phyloP scores from a whole-genome alignment of 2,888 invertebrate species.

The Sclerodermus sp. region DNA sequence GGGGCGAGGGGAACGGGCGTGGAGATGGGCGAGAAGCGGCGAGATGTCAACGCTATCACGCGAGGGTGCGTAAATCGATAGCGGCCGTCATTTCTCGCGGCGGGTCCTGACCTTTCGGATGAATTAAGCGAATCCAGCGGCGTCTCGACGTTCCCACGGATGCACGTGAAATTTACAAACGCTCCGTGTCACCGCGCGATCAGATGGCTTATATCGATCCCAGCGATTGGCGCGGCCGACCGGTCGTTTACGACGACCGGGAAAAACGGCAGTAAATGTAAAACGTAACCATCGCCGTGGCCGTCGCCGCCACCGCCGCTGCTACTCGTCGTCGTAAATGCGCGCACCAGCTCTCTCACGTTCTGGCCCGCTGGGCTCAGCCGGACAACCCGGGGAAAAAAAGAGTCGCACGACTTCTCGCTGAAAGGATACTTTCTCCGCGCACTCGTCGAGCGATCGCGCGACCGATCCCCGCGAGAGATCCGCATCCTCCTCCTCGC shows the following conservation, averaged over 20 bases:
- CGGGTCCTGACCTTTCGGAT: conserved; percentile 8
- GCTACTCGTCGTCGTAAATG: too few species aligned
- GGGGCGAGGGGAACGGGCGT: too few species aligned
- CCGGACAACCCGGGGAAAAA: too few species aligned
- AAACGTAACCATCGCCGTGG: too few species aligned
- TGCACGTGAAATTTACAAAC: conserved; percentile 9
- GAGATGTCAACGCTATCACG: too few species aligned
- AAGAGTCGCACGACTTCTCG: conserved; percentile 11
- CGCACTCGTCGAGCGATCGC: conserved; percentile 5
- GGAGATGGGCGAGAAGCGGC: too few species aligned
- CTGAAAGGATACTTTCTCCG: conserved; percentile 27
- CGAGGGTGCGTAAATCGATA: conserved; percentile 5
- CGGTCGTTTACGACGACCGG: conserved; percentile 23
- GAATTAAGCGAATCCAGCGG: conserved; percentile 7
- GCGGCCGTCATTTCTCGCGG: conserved; percentile 11
- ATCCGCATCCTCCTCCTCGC: conserved; percentile 1
- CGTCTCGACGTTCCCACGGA: conserved; percentile 24
- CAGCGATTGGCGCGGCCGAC: too few species aligned
- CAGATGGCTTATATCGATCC: too few species aligned
- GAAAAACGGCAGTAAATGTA: conserved; percentile 24
- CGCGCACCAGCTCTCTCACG: too few species aligned
- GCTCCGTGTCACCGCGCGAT: background rate
- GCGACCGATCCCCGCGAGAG: conserved; percentile 6
- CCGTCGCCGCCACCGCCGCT: conserved; percentile 10
- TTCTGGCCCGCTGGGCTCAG: too few species aligned